A percentile compares a stretch with the other conserved stretches of the same genome.
phyloP scores from a whole-genome alignment of 1,140 invertebrate genomes.

The Ctenoplectra terminalis region DNA sequence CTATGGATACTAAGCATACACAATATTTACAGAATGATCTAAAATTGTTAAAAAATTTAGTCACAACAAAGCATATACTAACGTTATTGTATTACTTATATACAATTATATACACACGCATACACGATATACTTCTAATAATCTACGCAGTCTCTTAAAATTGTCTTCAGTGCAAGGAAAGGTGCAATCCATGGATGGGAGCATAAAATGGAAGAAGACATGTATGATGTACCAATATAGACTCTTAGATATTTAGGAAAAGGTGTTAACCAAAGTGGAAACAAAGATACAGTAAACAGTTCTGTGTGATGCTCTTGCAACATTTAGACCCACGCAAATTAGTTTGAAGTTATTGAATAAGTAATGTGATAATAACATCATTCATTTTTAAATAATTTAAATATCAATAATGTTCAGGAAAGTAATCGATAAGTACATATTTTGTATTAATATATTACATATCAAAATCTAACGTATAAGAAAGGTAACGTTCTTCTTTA shows the following conservation, averaged over 20 bases:
- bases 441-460: neutral
- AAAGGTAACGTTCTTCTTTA: neutral
- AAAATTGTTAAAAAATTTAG: neutral
- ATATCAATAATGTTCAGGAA: neutral
- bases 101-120: neutral
- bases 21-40: neutral
- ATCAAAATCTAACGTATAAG: neutral
- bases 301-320: slow-evolving; percentile 50
- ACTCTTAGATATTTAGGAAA: slow-evolving; percentile 32
- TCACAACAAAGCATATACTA: neutral
- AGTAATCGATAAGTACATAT: neutral
- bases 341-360: neutral
- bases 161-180: neutral
- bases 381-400: neutral
- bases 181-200: neutral
- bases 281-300: slow-evolving; percentile 45
- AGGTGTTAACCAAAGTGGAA: slow-evolving; percentile 40
- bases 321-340: slow-evolving; percentile 56
- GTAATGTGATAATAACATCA: neutral
- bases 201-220: slow-evolving; percentile 13
- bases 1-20: neutral
- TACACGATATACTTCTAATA: too few species aligned
- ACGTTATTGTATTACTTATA: neutral
- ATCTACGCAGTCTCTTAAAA: neutral
- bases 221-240: slow-evolving; percentile 23